Evolutionary conservation across 2,888 invertebrate species (phyloP), one percentile per base, ranked within the genome.

Genomic region (Drosophila borealis): DNA sequence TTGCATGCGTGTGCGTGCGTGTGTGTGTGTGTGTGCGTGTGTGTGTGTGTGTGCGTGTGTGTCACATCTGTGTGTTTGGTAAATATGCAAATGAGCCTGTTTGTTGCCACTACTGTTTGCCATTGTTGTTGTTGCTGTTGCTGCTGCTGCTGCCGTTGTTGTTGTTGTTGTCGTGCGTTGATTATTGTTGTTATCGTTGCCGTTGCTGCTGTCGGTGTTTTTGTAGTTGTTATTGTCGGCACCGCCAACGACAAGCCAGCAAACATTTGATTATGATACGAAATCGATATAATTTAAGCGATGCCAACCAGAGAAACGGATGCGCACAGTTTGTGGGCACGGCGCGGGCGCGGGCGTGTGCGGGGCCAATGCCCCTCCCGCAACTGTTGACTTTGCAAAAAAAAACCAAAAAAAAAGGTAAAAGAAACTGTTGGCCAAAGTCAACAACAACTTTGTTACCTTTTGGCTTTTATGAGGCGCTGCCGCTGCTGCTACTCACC

Each of bases 281-380:
- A 90, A 90, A 88, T 88, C 88, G 82, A 89, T 89, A 90, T 89
- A 88, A 90, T 88, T 88, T 85, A 90, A 88, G 85, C 83, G 81
- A 77, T 83, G 83, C 83, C 86, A 79, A 70, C 72, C 79, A 74
- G 69, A 69, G 55, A 76, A 76, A 74, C 76, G 76, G 76, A 76
- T 79, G 76, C 76, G 44, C 64, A 74, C 60, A 59, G 74, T 74
- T 78, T 76, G 73, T 61, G 42, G 42, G 33, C 29, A 8, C 8
- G 21, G 21, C 29, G 29, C 8, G 21, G 21, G 21, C 5, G 21
- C 21, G 29, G 29, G 29, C 29, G 25, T 8, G 25, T 25, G 25
- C 25, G 25, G 2, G 25, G 25, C 2, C 25, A 6, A 8, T 25
- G 9, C 10, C 33, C 56, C 10, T 2, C 11, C 36, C 19, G 8